Evolutionary conservation across 2,888 invertebrate genomes (phyloP), one percentile per base, ranked within the genome.

Genomic region (Drosophila colorata): DNA sequence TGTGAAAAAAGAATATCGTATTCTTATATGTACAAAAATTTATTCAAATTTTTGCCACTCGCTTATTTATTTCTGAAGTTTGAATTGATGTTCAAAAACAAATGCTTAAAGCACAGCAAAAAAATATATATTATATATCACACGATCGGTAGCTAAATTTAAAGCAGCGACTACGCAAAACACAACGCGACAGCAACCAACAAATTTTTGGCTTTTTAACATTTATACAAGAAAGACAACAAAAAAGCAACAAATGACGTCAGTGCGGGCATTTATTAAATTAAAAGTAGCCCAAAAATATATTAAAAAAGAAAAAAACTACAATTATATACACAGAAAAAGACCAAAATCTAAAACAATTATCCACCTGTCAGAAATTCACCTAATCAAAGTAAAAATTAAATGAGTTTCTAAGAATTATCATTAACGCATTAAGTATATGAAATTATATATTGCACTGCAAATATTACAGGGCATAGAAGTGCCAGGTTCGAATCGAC

Each of bases 161-260:
- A 74, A 84, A 56, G 68, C 83, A 61, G 6, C 37, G 47, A 65
- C 73, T 52, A 74, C 41, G 25, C 23, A 66, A 60, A 64, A 57
- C 40, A 33, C 53, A 58, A 47, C 11, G 35, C 31, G 47, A 60
- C 35, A 52, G 49, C 48, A 38, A 49, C 47, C 53, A 53, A 47
- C 11, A 60, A 77, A 69, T 70, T 65, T 57, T 68, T 65, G 63
- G 49, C 60, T 52, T 51, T 79, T 82, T 66, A 68, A 57, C 70
- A 79, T 86, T 87, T 85, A 68, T 68, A 49, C 61, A 69, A 69
- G 31, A 13, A 18, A 16, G 13, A 20, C 9, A 9, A 31, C 31
- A 33, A 25, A 41, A 28, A 33, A 23, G 18, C 55, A 60, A 63
- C 67, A 82, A 73, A 85, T 89, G 88, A 89, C 89, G 88, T 88